Evolutionary conservation across 2,888 invertebrate genomes (phyloP).

Genomic region (Drosophila planitibia): DNA sequence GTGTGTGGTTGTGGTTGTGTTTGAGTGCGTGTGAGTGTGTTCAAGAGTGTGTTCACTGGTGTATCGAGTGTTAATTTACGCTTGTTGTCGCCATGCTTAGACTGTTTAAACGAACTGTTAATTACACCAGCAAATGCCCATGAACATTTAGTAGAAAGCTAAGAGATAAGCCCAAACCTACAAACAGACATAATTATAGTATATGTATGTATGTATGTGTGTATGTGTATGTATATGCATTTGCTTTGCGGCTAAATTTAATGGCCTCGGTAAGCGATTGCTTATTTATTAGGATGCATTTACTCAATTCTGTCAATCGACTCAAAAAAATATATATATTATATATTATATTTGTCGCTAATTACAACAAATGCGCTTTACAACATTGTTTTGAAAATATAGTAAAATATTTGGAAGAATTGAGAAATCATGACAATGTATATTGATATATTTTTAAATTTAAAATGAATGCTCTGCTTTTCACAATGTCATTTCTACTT

Average conservation of each 20-base stretch:
- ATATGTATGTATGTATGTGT: too few species aligned
- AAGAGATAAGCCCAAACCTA: background rate
- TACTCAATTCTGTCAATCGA: background rate
- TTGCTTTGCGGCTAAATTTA: conserved; percentile 35
- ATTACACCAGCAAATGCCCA: conserved; percentile 63
- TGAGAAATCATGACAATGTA: background rate
- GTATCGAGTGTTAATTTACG: conserved; percentile 69
- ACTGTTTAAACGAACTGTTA: conserved; percentile 66
- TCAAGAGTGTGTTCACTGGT: conserved; percentile 13
- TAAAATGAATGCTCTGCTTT: background rate
- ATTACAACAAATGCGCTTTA: background rate
- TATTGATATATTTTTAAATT: background rate
- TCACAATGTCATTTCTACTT: background rate
- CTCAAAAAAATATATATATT: background rate
- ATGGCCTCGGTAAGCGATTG: conserved; percentile 35
- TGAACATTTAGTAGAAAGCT: conserved; percentile 55
- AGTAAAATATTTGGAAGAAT: background rate
- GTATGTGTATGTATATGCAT: background rate
- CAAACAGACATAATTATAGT: background rate
- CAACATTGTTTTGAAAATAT: background rate
- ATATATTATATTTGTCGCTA: background rate
- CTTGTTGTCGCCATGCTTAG: conserved; percentile 64
- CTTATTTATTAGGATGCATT: conserved; percentile 37
- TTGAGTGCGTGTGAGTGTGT: background rate
- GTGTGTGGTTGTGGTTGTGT: background rate